Base-by-base conservation (phyloP, 2,113 vertebrate species). In the Anolis sagrei region DNA sequence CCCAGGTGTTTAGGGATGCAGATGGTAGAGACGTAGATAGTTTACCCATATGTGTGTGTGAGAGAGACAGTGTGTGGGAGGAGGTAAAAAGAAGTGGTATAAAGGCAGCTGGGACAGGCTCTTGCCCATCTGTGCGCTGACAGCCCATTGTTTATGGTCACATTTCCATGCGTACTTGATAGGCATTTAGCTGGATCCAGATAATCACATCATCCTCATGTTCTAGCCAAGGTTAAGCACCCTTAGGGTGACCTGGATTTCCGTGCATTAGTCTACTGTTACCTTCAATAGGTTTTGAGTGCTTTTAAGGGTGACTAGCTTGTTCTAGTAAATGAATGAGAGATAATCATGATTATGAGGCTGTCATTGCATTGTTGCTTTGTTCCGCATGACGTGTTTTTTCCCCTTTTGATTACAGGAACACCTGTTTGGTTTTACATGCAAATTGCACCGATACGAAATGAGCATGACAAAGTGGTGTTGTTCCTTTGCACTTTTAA, bases 391-490 rank as follows among this genome's bases (percentile, higher is more conserved):
- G 49, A 49, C 23, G 32, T 62, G 34, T 48, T 7, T 32, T 86
- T n/a, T 5, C 21, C 73, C 54, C 4, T 84, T 62, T 64, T 74
- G 94, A 66, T 93, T 93, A 32, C 95, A 99, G 98, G 98, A 95
- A 98, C 97, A 49, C 98, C 98, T 0, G 98, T 99, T 93, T 99
- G 98, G 98, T 99, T 99, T 96, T 99, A 99, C 95, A 99, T 99
- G 98, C 98, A 99, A 94, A 98, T 99, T 89, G 98, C 98, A 92
- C 98, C 98, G 8, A 99, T 99, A 97, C 97, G 98, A 94, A 99
- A 99, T 79, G 98, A 99, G 90, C 98, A 99, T 6, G 98, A 99
- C 95, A 99, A 98, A 90, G 98, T 99, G 94, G 98, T 99, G 92
- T 96, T 99, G 92, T 99, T 99, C 94, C 95, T 99, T 90, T 99